Evolutionary conservation across 2,888 invertebrate species (phyloP), one percentile per base, ranked within the genome.

Genomic region (Charanyca ferruginea): DNA sequence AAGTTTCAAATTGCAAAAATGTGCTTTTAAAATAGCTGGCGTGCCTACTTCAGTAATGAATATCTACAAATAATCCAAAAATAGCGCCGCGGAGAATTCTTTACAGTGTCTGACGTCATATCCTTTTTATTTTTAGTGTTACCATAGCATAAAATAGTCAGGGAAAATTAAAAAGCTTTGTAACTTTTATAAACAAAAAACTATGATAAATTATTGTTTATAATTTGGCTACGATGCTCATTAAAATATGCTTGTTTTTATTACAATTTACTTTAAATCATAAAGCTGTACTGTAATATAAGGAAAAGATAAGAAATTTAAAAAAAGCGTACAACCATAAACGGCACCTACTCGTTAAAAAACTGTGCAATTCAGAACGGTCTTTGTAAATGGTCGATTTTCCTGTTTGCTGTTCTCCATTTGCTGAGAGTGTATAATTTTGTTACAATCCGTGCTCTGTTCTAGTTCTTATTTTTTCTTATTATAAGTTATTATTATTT

Each of bases 381-480:
- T 88, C 89, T 90, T 90, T 90, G 88, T 89, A 93, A 94, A 95
- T 94, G 92, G 92, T 93, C 92, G 94, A 92, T 94, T 94, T 95
- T 95, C 95, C 95, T 95, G 95, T 95, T 94, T 91, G 94, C 91
- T 89, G 93, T 91, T 91, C 93, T 91, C 91, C 92, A 91, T 93
- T 94, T 91, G 91, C 88, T 89, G 91, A 93, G 90, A 91, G 91
- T 91, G 92, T 89, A 84, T 91, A 93, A 92, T 93, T 94, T 93
- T 90, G 86, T 88, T 89, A 87, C 86, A 91, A 91, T 85, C 85
- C 86, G 91, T 88, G 89, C 90, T 89, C 87, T 90, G 89, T 92
- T 91, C 89, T 87, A 91, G 90, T 91, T 89, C 84, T 84, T 90
- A 90, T 89, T 83, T 91, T 92, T 93, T 92, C 88, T 88, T 93